Percentiles rank a stretch among this genome's conserved stretches.
Conservation (phyloP, 2,113 vertebrate genomes). For the Clupea harengus region DNA sequence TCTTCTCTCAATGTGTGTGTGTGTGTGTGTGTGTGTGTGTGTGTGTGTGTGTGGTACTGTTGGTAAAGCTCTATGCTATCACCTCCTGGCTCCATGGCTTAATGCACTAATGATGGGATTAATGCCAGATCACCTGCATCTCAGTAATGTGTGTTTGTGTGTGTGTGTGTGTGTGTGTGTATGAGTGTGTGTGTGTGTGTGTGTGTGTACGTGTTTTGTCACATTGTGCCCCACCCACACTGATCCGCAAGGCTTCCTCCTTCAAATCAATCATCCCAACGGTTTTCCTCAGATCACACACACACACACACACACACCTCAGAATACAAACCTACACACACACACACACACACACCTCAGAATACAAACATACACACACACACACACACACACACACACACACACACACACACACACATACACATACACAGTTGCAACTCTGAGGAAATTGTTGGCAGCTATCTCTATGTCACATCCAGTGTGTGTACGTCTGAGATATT, state of each 20-base stretch:
- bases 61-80: not conserved
- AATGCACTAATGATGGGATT: not conserved
- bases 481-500: not conserved
- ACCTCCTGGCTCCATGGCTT: not conserved
- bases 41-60: not conserved
- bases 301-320: not conserved
- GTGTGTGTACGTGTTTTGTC: not conserved
- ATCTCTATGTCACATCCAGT: not conserved
- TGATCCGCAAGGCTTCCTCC: not conserved
- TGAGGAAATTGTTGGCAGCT: too few species aligned
- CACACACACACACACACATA: not conserved
- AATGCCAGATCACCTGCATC: not conserved
- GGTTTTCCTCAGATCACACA: conserved; percentile 1
- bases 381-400: not conserved
- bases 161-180: conserved; percentile 1
- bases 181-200: not conserved
- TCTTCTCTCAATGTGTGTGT: not conserved
- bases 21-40: conserved; percentile 12
- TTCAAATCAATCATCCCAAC: not conserved
- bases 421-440: not conserved
- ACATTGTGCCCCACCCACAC: not conserved
- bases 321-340: not conserved
- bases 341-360: not conserved
- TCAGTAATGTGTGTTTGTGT: not conserved
- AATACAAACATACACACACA: not conserved